Evolutionary conservation across 2,113 vertebrate genomes (phyloP), one percentile per base, ranked within the genome.

Genomic region (Pelvicachromis taeniatus): DNA sequence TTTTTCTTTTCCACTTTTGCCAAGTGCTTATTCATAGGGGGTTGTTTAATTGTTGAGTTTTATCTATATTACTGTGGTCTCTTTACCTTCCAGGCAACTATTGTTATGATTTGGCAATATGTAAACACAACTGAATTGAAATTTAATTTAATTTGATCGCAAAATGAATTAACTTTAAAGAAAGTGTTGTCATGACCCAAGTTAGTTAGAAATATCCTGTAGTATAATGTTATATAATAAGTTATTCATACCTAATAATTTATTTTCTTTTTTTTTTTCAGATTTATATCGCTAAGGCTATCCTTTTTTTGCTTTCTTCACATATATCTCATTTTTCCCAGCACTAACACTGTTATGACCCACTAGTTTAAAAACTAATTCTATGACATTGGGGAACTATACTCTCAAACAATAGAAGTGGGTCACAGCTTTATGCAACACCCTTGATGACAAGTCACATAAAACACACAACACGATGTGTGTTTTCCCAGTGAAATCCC

Each of bases 361-460:
- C 29, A 42, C 33, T 29, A 21, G 7, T 55, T 29, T 73, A 75
- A 82, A 65, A 7, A 42, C 2, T 52, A 59, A 80, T 65, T 85
- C 42, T 58, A 16, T 40, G 50, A 21, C 35, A 17, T 48, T 53
- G 26, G 55, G 54, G 12, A 54, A 13, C 17, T 59, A 16, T 53
- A 56, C 38, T 45, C n/a, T 63, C 63, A 80, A 63, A 91, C 85
- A 91, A 87, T 78, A 48, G 33, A 93, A 88, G 26, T 92, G n/a
- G 90, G 90, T 82, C 85, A 90, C 6, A 42, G 21, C 53, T 89
- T 85, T 91, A 80, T 87, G 35, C 52, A 86, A 89, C 73, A 88
- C 73, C 83, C 87, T 54, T 77, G 35, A 63, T 56, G 17, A 54
- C 33, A 63, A 78, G 45, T 16, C 78, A 58, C n/a, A 48, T 17